A percentile compares a stretch with the other conserved stretches of the same genome.
phyloP scores from a whole-genome alignment of 2,888 invertebrate genomes.

The Synanthedon formicaeformis region DNA sequence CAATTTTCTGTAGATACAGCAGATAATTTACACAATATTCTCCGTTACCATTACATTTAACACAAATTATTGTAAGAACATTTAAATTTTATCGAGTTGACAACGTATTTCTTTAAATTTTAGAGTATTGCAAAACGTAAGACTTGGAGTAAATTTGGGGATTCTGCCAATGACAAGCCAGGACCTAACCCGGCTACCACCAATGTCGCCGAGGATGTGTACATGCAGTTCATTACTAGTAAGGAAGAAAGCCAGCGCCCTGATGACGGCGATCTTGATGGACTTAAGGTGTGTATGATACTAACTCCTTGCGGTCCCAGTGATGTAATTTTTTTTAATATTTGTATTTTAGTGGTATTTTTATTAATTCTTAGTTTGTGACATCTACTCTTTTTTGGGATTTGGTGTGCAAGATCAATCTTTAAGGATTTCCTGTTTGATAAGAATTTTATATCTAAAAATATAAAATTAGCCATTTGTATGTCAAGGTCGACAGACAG shows the following conservation, averaged over 20 bases:
- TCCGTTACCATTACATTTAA: background rate
- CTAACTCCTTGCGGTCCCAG: too few species aligned
- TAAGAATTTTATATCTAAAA: too few species aligned
- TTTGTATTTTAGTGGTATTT: too few species aligned
- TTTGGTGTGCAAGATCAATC: too few species aligned
- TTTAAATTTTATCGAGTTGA: background rate
- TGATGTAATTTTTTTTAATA: too few species aligned
- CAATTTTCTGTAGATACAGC: too few species aligned
- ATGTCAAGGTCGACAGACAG: too few species aligned
- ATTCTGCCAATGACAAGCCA: conserved; percentile 90
- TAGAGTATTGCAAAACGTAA: conserved; percentile 90
- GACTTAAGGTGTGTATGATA: conserved; percentile 74
- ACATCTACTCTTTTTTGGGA: too few species aligned
- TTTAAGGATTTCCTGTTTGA: too few species aligned
- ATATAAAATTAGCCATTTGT: too few species aligned
- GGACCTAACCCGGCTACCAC: conserved; percentile 99
- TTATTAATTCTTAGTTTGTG: too few species aligned
- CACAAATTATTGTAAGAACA: background rate
- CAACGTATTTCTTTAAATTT: background rate
- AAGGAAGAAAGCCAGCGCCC: conserved; percentile 89
- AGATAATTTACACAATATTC: background rate
- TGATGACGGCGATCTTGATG: conserved; percentile 87
- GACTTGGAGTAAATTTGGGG: conserved; percentile 96
- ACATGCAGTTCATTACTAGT: conserved; percentile 91
- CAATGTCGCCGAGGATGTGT: conserved; percentile 94